Evolutionary conservation across 2,888 invertebrate genomes (phyloP), one percentile per base, ranked within the genome.

Genomic region (Icerya purchasi): DNA sequence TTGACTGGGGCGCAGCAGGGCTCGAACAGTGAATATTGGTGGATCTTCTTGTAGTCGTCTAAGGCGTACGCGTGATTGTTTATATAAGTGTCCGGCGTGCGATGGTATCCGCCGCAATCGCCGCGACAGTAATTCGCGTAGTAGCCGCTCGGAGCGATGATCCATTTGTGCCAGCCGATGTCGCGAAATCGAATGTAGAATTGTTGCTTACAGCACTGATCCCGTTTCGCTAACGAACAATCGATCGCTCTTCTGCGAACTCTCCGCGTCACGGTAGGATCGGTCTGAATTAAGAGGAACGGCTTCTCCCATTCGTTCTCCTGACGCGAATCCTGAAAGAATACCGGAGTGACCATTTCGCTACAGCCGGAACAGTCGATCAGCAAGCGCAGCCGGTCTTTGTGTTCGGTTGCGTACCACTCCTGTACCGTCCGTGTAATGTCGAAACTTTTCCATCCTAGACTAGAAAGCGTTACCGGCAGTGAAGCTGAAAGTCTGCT

Each of bases 121-220:
- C 92, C 92, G 68, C 86, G 81, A 74, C 92, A 92, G 74, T 90
- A 91, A 74, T 92, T 92, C 62, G 92, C 91, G 73, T 86, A 87
- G 76, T 92, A 92, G 66, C 91, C 90, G 68, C 82, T 79, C 24
- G 88, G 88, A 65, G 86, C 86, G 66, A 90, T 86, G 69, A 91
- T 89, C 90, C 90, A 91, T 75, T 91, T 89, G 73, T 90, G 88
- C 92, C 91, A 92, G 66, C 90, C 90, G 57, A 92, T 77, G 67
- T 86, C 83, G 69, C 84, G 83, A 75, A 92, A 92, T 72, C 84
- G 87, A 68, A 92, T 89, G 76, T 89, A 91, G 75, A 91, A 88
- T 56, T 84, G 80, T 73, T 91, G 85, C 69, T 89, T 88, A 72
- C 86, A 86, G 73, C 91, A 92, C 71, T 86, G 86, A 66, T 80